Base-by-base conservation (phyloP, 1,140 invertebrate genomes). In the Bradysia coprophila region DNA sequence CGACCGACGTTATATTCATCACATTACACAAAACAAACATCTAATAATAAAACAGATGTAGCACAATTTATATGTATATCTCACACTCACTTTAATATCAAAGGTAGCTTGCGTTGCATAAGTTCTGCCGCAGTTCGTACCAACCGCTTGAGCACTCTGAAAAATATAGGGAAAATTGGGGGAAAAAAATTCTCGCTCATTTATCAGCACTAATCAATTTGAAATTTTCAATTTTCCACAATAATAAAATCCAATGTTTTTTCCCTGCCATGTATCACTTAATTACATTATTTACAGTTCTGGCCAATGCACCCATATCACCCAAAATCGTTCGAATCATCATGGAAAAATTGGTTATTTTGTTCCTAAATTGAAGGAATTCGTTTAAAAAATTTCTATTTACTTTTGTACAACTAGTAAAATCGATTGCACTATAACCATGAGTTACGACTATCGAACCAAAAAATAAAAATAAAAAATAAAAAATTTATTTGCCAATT, bases 71-170 rank as follows among this genome's bases (percentile, higher is more conserved):
- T 9, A 31, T 31, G 28, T 9, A 31, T 9, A 9, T 31, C n/a
- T 31, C 28, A 18, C 18, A 51, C 59, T 53, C 45, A 59, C 56
- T 54, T 57, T 46, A 19, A 59, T 13, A 4, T 41, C 40, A 19
- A 32, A 43, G 40, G 57, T 59, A 16, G 56, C 57, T 43, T 59
- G 56, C 40, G 56, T 59, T 48, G 57, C 57, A 54, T 56, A 59
- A 46, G 57, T 59, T 44, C 57, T 59, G 43, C 47, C 49, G n/a
- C n/a, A n/a, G 44, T 52, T 54, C 48, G 52, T 45, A 40, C 53
- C 42, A 46, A 54, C 54, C 45, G 53, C 49, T 9, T 18, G 21
- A 20, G 36, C 18, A 38, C 5, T 6, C 10, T 11, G 5, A 5
- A 36, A 36, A 36, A 36, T 13, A 28, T 8, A 28, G 13, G 13